Evolutionary conservation across 1,140 invertebrate genomes (phyloP), one percentile per base, ranked within the genome.

Genomic region (Drosophila santomea): DNA sequence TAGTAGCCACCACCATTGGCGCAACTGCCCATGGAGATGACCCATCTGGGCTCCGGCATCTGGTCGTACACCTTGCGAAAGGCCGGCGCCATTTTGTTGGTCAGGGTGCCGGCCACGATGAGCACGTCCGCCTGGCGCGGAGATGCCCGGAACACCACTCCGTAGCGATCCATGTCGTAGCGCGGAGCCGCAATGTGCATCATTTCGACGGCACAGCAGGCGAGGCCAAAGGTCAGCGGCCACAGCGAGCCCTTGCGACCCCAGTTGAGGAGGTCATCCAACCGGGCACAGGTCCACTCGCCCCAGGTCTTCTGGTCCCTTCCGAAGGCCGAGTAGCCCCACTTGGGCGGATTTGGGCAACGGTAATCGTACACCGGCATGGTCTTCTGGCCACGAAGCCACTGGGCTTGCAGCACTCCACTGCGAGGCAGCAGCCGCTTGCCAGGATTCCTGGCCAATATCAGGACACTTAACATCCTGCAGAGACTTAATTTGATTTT

Each of bases 81-180:
- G 45, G 98, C 98, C n/a, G 98, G 97, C 28, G 99, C 98, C 99
- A 99, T 99, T 94, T 99, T 99, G 93, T 99, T 99, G 4, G 98
- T 99, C 7, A 99, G 90, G 2, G 99, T 99, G 51, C 99, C 99
- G 72, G 99, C 98, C 1, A 99, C 98, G 92, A 99, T 99, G 74
- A 99, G 98, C 2, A 97, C 95, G 93, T 99, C 99, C 25, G 98
- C 94, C 93, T 99, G 97, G 56, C 98, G 94, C 11, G 99, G 99
- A 48, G 97, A 98, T 10, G 99, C 98, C 91, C 99, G 94, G 91
- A 99, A 99, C 4, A 99, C 76, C 20, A 99, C 97, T 77, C 98
- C 96, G 91, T 94, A 97, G 81, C 94, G 94, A 93, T 98, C 98
- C 97, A 99, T 98, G 90, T 99, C 98, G 92, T 99, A 99, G 78